phyloP scores from a whole-genome alignment of 2,888 invertebrate species.

The Quadroppia sp. region DNA sequence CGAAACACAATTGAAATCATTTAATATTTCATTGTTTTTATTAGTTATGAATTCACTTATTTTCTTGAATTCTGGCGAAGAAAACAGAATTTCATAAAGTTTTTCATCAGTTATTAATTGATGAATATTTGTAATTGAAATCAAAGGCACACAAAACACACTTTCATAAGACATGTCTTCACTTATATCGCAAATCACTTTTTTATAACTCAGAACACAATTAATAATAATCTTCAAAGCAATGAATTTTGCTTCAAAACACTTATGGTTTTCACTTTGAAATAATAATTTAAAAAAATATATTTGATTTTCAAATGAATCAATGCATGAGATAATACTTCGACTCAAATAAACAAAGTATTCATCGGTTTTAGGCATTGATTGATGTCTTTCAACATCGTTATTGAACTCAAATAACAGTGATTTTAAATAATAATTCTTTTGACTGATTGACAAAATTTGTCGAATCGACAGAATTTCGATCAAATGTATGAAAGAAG shows the following conservation, averaged over 20 bases:
- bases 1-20: background rate
- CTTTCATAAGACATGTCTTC: slow-evolving; percentile 6
- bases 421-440: background rate
- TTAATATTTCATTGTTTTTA: background rate
- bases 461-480: slow-evolving; percentile 6
- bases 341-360: slow-evolving; percentile 15
- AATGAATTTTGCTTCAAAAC: slow-evolving; percentile 22
- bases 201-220: background rate
- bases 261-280: background rate
- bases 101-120: slow-evolving; percentile 7
- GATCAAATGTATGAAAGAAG: slow-evolving; percentile 3
- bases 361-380: slow-evolving; percentile 22
- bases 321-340: slow-evolving; percentile 13
- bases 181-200: slow-evolving; percentile 11
- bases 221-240: background rate
- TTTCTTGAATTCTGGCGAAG: background rate
- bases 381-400: background rate
- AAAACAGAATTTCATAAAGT: slow-evolving; percentile 5
- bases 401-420: background rate
- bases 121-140: background rate
- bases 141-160: slow-evolving; percentile 18
- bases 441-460: background rate
- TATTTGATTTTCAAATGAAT: background rate
- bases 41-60: background rate
- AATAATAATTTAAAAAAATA: background rate